Conservation (phyloP, 2,888 invertebrate genomes). For the Tinea semifulvella region DNA sequence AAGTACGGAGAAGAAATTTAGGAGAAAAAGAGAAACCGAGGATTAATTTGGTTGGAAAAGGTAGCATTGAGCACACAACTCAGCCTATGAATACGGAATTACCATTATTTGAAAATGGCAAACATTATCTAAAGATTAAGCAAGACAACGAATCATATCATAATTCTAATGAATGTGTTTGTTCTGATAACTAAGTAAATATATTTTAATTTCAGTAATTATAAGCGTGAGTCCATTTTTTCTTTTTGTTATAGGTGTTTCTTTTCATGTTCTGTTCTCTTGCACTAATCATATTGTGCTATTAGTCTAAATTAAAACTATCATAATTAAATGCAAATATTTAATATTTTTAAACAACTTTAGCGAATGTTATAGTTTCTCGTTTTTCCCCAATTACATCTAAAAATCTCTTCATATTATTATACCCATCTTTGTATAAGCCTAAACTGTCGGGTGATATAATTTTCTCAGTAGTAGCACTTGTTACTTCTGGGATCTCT, state of each 20-base stretch:
- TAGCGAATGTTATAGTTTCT: not conserved
- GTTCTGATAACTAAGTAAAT: slow-evolving; percentile 2
- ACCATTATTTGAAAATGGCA: not conserved
- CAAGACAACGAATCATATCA: not conserved
- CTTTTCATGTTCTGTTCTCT: not conserved
- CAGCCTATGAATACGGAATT: not conserved
- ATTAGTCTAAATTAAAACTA: not conserved
- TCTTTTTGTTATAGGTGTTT: not conserved
- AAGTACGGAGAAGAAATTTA: slow-evolving; percentile 33
- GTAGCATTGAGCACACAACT: slow-evolving; percentile 9
- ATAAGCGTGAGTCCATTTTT: not conserved
- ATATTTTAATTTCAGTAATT: not conserved
- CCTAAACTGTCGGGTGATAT: slow-evolving; percentile 31
- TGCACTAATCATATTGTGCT: not conserved
- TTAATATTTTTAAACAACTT: not conserved
- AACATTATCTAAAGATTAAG: not conserved
- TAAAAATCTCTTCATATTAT: slow-evolving; percentile 37
- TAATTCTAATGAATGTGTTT: not conserved
- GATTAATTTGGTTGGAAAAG: not conserved
- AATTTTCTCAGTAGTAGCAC: slow-evolving; percentile 22
- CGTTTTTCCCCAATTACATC: slow-evolving; percentile 30
- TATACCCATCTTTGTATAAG: slow-evolving; percentile 30
- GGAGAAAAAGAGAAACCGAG: slow-evolving; percentile 8
- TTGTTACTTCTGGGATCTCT: slow-evolving; percentile 25
- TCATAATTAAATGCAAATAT: not conserved